Evolutionary conservation across 1,140 invertebrate genomes (phyloP).

Genomic region (Listronotus bonariensis): DNA sequence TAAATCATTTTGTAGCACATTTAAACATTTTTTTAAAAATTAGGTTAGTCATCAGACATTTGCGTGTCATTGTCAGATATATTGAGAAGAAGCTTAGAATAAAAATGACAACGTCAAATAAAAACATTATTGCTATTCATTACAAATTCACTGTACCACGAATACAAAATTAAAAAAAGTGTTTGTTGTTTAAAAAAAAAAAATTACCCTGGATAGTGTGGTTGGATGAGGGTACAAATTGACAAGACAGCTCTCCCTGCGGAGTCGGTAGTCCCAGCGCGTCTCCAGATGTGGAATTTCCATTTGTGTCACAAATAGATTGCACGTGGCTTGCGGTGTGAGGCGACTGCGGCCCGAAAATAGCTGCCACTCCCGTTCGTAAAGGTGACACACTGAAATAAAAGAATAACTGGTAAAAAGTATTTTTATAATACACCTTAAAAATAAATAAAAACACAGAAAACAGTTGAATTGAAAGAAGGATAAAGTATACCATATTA

Average conservation of each 20-base stretch:
- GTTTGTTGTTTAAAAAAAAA: neutral
- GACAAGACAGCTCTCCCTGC: slow-evolving; percentile 87
- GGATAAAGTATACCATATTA: too few relatives aligned
- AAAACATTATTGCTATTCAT: too few relatives aligned
- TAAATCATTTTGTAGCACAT: too few relatives aligned
- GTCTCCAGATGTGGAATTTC: slow-evolving; percentile 95
- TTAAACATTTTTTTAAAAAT: too few relatives aligned
- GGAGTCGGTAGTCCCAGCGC: slow-evolving; percentile 87
- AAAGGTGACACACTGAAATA: slow-evolving; percentile 86
- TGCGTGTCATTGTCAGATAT: too few relatives aligned
- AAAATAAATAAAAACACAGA: too few relatives aligned
- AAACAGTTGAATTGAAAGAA: too few relatives aligned
- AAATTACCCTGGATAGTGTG: slow-evolving; percentile 79
- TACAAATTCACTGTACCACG: neutral
- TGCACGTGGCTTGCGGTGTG: slow-evolving; percentile 92
- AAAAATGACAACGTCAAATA: too few relatives aligned
- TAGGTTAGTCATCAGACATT: too few relatives aligned
- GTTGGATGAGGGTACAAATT: slow-evolving; percentile 93
- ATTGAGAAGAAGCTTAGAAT: too few relatives aligned
- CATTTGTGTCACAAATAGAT: slow-evolving; percentile 94
- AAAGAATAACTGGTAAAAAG: slow-evolving; percentile 8
- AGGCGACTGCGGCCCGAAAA: slow-evolving; percentile 90
- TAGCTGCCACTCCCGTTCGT: slow-evolving; percentile 84
- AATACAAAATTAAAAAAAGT: neutral
- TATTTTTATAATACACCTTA: too few relatives aligned